Base-by-base conservation (phyloP, 1,140 invertebrate species). In the Drosophila micromelanica region DNA sequence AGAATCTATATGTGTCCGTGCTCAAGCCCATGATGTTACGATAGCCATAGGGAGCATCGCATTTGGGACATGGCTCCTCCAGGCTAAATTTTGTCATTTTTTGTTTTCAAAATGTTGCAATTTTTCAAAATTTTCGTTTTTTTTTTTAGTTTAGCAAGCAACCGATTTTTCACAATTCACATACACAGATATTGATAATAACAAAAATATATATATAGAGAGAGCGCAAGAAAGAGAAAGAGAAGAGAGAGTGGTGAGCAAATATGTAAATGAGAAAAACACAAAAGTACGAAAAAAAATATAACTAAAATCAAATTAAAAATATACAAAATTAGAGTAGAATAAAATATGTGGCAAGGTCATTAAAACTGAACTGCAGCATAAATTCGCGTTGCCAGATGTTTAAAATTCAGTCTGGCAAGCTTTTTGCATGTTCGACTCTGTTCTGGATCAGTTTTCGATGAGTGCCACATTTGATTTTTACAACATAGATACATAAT, bases 21-120 rank as follows among this genome's bases (percentile, higher is more conserved):
- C 96, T 97, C 42, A 99, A 94, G 52, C 94, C 94, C 95, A 99
- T 97, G 87, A 98, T 96, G 93, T 99, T 97, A 84, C 95, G 95
- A 93, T 96, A 99, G 72, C 98, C 98, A 91, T 99, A 99, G 12
- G 98, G 98, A 67, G 97, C 95, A 52, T 70, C 76, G 73, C 84
- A 89, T 57, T 84, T 80, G 46, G 94, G 92, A 91, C 98, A 98
- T 37, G 97, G 97, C 64, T 95, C 94, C 70, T 92, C 92, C 78
- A 97, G 94, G 92, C 96, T 98, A 92, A 65, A 55, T 64, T 70
- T 68, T 63, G 45, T 52, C 17, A 32, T 23, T 70, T 80, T 78
- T 70, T 35, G 52, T 11, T 67, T 76, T 38, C 35, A 13, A 59
- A 48, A 52, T 42, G 49, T 49, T 20, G 12, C 45, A 17, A 5